Base-by-base conservation (phyloP, 2,113 vertebrate genomes). In the Trachemys scripta region DNA sequence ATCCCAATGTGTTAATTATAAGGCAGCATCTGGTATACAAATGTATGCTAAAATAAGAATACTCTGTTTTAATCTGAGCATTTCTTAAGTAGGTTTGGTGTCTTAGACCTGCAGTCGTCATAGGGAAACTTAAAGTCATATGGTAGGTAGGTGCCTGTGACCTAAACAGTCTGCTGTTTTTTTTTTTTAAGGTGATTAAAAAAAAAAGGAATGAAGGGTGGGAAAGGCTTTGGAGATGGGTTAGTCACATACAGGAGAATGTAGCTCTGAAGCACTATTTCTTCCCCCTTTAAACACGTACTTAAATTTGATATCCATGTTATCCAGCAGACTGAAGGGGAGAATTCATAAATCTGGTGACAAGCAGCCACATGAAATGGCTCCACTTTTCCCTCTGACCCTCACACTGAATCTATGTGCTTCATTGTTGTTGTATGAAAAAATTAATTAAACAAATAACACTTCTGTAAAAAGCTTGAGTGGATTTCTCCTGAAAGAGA, bases 1-100 rank as follows among this genome's bases (percentile, higher is more conserved):
- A 98, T 98, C 97, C 96, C 98, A 98, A 69, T 50, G 94, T 98
- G 98, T 98, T 98, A 98, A 98, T 98, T 98, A 98, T 92, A 98
- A 98, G 97, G 94, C 90, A 51, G 97, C 98, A 98, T 98, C 98
- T 99, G 98, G 96, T 98, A 97, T 96, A 98, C 96, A 98, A 98
- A 98, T 98, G 98, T 98, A 98, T 99, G 98, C 97, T 97, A 97
- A 98, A 95, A 91, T 98, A 98, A 97, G 98, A 97, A 45, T 45
- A 45, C 45, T 45, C 5, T 45, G 45, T 45, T 45, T 45, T 45
- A 45, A 45, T 45, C 45, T 45, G 45, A 45, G 5, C 45, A 45
- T 45, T 45, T 97, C 93, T 78, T 97, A 98, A 91, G 96, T 97
- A 95, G 95, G 95, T 80, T 97, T 94, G 91, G 82, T 95, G 87